Conservation (phyloP, 2,888 invertebrate species). For the Geotrupes spiniger region DNA sequence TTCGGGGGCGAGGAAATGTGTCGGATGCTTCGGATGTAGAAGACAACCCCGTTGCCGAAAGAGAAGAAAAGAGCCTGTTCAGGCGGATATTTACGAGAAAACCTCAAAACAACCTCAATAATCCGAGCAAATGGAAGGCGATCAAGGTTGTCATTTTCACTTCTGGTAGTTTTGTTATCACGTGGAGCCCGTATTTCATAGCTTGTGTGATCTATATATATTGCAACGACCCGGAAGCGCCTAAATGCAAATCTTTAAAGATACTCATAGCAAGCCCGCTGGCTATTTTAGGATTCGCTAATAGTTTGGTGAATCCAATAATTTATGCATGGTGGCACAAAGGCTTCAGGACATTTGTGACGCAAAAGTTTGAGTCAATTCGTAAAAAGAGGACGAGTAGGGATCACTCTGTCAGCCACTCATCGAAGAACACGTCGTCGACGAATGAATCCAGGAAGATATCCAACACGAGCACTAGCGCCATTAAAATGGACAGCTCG, state of each 20-base stretch:
- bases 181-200: slow-evolving; percentile 65
- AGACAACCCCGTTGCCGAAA: slow-evolving; percentile 26
- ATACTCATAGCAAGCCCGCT: slow-evolving; percentile 58
- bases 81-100: slow-evolving; percentile 30
- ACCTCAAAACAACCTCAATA: slow-evolving; percentile 25
- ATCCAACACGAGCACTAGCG: slow-evolving; percentile 6
- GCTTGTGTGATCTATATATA: slow-evolving; percentile 56
- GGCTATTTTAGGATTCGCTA: slow-evolving; percentile 59
- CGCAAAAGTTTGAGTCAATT: slow-evolving; percentile 41
- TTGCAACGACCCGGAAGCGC: slow-evolving; percentile 49
- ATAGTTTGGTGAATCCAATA: slow-evolving; percentile 62
- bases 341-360: slow-evolving; percentile 58
- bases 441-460: slow-evolving; percentile 8
- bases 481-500: slow-evolving; percentile 4
- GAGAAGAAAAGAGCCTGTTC: slow-evolving; percentile 35
- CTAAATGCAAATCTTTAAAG: slow-evolving; percentile 52
- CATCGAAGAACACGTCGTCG: slow-evolving; percentile 14
- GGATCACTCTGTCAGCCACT: no score
- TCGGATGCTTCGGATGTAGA: slow-evolving; percentile 37
- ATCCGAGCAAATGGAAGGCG: slow-evolving; percentile 59
- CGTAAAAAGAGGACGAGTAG: slow-evolving; percentile 20
- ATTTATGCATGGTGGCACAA: slow-evolving; percentile 73
- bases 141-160: slow-evolving; percentile 62
- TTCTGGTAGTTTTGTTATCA: slow-evolving; percentile 59
- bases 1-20: slow-evolving; percentile 28